Conservation (phyloP, 2,888 invertebrate species). For the Matsumyia berberina region DNA sequence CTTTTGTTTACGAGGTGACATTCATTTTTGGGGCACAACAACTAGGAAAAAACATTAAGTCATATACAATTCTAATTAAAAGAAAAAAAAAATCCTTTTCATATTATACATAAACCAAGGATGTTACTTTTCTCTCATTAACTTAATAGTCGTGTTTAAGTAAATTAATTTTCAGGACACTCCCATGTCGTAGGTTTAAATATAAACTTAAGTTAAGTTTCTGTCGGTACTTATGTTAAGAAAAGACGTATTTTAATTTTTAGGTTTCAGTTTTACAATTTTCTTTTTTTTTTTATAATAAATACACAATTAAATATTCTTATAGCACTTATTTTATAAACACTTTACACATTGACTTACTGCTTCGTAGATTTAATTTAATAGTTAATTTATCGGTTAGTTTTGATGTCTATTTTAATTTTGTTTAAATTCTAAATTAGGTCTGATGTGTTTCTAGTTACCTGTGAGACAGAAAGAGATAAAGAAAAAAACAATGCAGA, state of each 20-base stretch:
- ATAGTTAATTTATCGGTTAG: constrained; percentile 25
- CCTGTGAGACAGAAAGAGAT: constrained; percentile 27
- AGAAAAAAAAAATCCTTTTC: constrained; percentile 7
- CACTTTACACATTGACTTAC: constrained; percentile 59
- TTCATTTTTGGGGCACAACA: constrained; percentile 68
- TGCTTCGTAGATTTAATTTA: constrained; percentile 46
- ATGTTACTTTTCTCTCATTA: too few species aligned
- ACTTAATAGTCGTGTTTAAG: too few species aligned
- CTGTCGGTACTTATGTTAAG: not conserved
- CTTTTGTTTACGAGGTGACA: constrained; percentile 65
- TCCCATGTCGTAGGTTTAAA: not conserved
- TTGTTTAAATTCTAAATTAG: constrained; percentile 62
- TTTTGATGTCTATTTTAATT: too few species aligned
- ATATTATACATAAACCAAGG: constrained; percentile 49
- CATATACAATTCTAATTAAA: too few species aligned
- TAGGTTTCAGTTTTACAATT: not conserved
- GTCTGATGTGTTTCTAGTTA: constrained; percentile 74
- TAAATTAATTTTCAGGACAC: too few species aligned
- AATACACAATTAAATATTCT: constrained; percentile 51
- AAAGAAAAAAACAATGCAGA: not conserved
- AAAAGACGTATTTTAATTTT: not conserved
- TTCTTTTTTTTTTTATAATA: constrained; percentile 27
- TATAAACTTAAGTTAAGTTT: not conserved
- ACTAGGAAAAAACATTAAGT: constrained; percentile 66
- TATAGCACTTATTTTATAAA: constrained; percentile 54